These are phyloP conservation scores for Eremophila alpestris DNA, from an alignment of 2,797 vertebrate species.

Conservation along the genomic window DNA sequence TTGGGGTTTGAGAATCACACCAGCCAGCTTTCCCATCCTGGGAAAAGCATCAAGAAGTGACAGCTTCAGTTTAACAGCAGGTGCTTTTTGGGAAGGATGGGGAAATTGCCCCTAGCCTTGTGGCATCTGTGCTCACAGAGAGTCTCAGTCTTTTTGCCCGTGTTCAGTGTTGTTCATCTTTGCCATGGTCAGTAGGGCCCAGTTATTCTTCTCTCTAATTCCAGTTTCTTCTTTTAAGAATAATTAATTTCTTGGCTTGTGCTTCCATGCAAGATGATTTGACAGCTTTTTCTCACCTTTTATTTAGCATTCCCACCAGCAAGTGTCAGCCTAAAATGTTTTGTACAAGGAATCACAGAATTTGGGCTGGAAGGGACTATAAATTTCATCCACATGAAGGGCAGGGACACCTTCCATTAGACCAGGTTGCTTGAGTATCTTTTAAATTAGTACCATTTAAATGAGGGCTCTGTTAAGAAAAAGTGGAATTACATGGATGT, in stretches of 20 bases:
- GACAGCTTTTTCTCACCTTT: background rate
- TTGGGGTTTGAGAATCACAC: background rate
- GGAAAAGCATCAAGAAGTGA: background rate
- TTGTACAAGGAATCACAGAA: background rate
- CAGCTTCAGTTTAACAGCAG: background rate
- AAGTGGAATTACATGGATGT: accelerated
- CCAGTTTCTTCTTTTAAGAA: background rate
- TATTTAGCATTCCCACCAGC: background rate
- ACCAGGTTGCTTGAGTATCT: background rate
- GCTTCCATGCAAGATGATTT: background rate
- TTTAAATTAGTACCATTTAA: background rate
- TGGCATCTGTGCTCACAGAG: background rate
- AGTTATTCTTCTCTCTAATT: background rate
- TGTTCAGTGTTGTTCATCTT: background rate
- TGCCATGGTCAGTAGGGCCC: background rate
- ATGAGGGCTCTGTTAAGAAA: background rate
- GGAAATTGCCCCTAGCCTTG: background rate
- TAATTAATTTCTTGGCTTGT: accelerated
- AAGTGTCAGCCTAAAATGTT: background rate
- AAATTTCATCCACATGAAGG: background rate
- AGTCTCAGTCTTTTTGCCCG: accelerated
- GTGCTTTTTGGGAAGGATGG: background rate
- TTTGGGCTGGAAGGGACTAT: background rate
- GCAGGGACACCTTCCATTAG: background rate
- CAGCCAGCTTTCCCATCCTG: background rate